A percentile compares a stretch with the other conserved stretches of the same genome.
Evolutionary conservation across 1,140 invertebrate genomes (phyloP).

Genomic region (Dendrolimus kikuchii): DNA sequence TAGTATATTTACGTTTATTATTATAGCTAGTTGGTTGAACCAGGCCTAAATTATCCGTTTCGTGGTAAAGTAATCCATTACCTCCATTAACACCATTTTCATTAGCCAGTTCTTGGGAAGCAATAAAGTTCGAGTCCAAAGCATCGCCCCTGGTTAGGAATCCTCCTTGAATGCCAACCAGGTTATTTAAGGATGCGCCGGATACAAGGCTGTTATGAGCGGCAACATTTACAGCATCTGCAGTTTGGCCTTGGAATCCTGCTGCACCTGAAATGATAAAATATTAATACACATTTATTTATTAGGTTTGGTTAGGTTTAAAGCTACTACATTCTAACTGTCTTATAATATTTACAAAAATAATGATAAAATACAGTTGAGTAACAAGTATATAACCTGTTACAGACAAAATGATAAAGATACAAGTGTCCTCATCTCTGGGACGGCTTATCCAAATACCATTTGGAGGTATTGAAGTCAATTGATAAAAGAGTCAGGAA

Average conservation of each 20-base stretch:
- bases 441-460: too few relatives aligned
- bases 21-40: slow-evolving; percentile 40
- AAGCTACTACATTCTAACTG: too few relatives aligned
- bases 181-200: slow-evolving; percentile 57
- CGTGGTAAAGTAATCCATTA: slow-evolving; percentile 5
- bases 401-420: too few relatives aligned
- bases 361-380: too few relatives aligned
- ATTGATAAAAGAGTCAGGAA: too few relatives aligned
- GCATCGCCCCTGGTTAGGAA: slow-evolving; percentile 44
- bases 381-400: too few relatives aligned
- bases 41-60: slow-evolving; percentile 29
- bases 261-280: slow-evolving; percentile 45
- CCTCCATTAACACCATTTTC: slow-evolving; percentile 6
- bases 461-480: too few relatives aligned
- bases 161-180: slow-evolving; percentile 61
- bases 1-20: slow-evolving; percentile 40
- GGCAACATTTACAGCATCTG: slow-evolving; percentile 63
- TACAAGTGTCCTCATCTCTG: too few relatives aligned
- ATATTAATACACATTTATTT: not conserved
- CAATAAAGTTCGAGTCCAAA: slow-evolving; percentile 46
- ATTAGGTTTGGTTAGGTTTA: too few relatives aligned
- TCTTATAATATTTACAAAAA: too few relatives aligned
- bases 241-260: slow-evolving; percentile 62
- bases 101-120: slow-evolving; percentile 44
- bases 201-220: slow-evolving; percentile 63